Evolutionary conservation across 2,113 vertebrate genomes (phyloP), one percentile per base, ranked within the genome.

Genomic region (Phylloscopus trochilus): DNA sequence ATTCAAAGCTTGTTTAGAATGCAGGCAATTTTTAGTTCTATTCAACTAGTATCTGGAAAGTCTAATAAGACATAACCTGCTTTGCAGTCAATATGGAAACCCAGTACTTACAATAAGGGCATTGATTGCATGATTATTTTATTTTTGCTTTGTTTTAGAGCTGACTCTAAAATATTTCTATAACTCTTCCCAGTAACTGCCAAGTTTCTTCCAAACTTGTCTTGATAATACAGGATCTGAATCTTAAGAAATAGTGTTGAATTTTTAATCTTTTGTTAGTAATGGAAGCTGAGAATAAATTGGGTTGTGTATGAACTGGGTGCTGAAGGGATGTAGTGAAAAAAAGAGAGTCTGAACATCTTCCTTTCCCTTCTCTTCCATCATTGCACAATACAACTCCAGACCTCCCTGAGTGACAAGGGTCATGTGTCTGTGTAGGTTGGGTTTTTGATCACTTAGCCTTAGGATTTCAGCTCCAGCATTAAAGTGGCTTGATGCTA

Each of bases 351-450:
- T 26, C 21, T 22, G 8, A 39, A 14, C 3, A 20, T 49, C 41
- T 78, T 78, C 27, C 27, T 89, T 88, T 22, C 16, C 31, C 7
- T 82, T 60, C 37, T 75, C 10, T 72, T 89, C 77, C 13, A 16
- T 67, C 28, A 15, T 13, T 76, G 46, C 2, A 2, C 28, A 49
- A 21, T 7, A 24, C 37, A 85, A 2, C 10, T 15, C 6, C 30
- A 67, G 37, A 43, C 16, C 73, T 85, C 10, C 28, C 44, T 1
- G 3, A 13, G 5, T 62, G 62, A 60, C 2, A 4, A 43, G 49
- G 28, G 10, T 79, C 2, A 2, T 7, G 10, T 1, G 1, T 46
- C 33, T 51, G 3, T 19, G 8, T 56, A 35, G 49, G 13, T 1
- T 1, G 3, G 21, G 18, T n/a, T 60, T 28, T 55, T 89, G 37